These are phyloP conservation scores for Scaptomyza pallida DNA, from an alignment of 1,140 invertebrate genomes.

Conservation along the genomic window DNA sequence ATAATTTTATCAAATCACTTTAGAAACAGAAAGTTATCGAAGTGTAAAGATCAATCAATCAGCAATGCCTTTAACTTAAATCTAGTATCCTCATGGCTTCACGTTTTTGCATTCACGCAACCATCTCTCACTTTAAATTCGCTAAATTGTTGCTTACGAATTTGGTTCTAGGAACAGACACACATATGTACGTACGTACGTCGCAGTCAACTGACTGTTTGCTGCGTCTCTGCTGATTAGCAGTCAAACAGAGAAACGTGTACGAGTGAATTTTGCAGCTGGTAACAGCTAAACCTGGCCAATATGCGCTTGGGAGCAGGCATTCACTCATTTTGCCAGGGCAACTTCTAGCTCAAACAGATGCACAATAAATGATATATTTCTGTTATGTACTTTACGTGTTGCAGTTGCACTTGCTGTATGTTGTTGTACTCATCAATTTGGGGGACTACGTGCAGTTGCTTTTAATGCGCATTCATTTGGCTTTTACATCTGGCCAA, in stretches of 20 bases:
- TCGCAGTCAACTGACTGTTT: constrained; percentile 5
- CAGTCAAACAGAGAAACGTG: constrained; percentile 19
- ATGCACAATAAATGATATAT: constrained; percentile 27
- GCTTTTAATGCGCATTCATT: constrained; percentile 38
- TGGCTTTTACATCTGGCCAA: constrained; percentile 15
- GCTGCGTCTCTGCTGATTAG: constrained; percentile 40
- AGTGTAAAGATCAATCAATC: too few relatives aligned
- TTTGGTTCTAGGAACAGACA: constrained; percentile 1
- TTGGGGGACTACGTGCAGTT: constrained; percentile 38
- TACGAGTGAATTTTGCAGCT: constrained; percentile 19
- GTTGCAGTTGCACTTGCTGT: background rate
- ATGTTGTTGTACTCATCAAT: too few relatives aligned
- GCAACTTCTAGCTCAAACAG: constrained; percentile 12
- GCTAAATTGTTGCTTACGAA: background rate
- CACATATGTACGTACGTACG: too few relatives aligned
- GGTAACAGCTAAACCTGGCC: background rate
- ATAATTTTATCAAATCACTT: too few relatives aligned
- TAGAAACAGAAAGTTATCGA: too few relatives aligned
- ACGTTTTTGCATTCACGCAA: background rate
- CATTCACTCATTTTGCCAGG: background rate
- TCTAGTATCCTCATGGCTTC: too few relatives aligned
- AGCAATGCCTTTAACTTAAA: too few relatives aligned
- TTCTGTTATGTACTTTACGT: background rate
- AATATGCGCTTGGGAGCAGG: too few relatives aligned
- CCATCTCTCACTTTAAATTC: background rate